Conservation (phyloP, 2,113 vertebrate genomes). For the Gila orcuttii region DNA sequence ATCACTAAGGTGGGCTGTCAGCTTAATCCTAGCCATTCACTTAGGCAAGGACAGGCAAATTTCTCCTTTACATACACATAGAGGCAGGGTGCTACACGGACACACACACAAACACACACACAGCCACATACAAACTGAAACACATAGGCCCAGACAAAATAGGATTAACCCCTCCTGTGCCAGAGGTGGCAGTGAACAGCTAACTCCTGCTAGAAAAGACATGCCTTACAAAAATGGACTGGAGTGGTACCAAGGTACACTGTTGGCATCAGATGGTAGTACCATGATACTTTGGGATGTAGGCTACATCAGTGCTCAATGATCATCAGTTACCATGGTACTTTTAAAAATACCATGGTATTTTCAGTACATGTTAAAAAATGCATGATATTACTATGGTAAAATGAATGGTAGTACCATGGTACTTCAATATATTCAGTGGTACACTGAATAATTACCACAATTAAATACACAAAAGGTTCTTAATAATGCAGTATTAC, state of each 20-base stretch:
- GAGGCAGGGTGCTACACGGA: constrained; percentile 52
- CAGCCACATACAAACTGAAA: constrained; percentile 41
- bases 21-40: constrained; percentile 99
- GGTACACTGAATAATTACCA: not conserved
- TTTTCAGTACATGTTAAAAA: not conserved
- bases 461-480: not conserved
- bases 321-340: not conserved
- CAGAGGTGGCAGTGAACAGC: constrained; percentile 64
- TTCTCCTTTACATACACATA: constrained; percentile 94
- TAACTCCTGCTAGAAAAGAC: constrained; percentile 71
- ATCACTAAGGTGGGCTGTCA: constrained; percentile 99
- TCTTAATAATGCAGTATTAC: not conserved
- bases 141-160: constrained; percentile 67
- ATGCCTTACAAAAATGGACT: constrained; percentile 57
- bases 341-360: not conserved
- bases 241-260: not conserved
- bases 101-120: constrained; percentile 53
- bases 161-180: constrained; percentile 76
- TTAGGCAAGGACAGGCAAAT: constrained; percentile 99
- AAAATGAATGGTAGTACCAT: not conserved
- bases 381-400: not conserved
- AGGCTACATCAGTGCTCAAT: not conserved
- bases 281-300: not conserved
- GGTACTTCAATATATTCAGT: not conserved
- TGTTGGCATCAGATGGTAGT: not conserved